These are phyloP conservation scores for Pelosia muscerda DNA, from an alignment of 2,888 invertebrate genomes.

Conservation along the genomic window DNA sequence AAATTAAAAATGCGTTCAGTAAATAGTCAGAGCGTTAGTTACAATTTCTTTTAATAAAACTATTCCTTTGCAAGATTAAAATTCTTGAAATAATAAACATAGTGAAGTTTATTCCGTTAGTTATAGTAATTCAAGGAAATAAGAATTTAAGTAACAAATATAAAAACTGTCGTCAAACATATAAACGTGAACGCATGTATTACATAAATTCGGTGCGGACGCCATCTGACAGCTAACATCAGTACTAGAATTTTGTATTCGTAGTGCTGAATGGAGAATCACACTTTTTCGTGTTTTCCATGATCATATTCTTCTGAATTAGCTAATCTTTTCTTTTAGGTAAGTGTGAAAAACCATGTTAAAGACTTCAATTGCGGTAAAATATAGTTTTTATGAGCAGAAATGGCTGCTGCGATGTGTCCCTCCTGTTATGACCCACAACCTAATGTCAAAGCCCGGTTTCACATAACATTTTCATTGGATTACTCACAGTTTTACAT, in stretches of 20 bases:
- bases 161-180: neutral
- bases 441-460: conserved; percentile 84
- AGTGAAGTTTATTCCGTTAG: neutral
- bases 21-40: neutral
- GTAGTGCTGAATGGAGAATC: conserved; percentile 85
- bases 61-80: neutral
- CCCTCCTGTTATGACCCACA: conserved; percentile 80
- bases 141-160: neutral
- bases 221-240: conserved; percentile 68
- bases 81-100: neutral
- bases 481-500: conserved; percentile 63
- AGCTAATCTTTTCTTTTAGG: conserved; percentile 79
- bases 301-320: conserved; percentile 81
- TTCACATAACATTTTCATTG: conserved; percentile 72
- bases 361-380: conserved; percentile 33
- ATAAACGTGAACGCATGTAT: conserved; percentile 61
- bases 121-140: neutral
- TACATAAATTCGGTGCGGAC: conserved; percentile 51
- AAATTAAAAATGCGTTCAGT: conserved; percentile 58
- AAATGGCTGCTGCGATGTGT: conserved; percentile 65
- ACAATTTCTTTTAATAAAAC: neutral
- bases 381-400: conserved; percentile 46
- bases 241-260: conserved; percentile 86
- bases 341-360: conserved; percentile 66
- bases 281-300: conserved; percentile 85